Percentiles rank a stretch among this genome's conserved stretches.
Evolutionary conservation across 1,140 invertebrate genomes (phyloP).

Genomic region (Eupeodes corollae): DNA sequence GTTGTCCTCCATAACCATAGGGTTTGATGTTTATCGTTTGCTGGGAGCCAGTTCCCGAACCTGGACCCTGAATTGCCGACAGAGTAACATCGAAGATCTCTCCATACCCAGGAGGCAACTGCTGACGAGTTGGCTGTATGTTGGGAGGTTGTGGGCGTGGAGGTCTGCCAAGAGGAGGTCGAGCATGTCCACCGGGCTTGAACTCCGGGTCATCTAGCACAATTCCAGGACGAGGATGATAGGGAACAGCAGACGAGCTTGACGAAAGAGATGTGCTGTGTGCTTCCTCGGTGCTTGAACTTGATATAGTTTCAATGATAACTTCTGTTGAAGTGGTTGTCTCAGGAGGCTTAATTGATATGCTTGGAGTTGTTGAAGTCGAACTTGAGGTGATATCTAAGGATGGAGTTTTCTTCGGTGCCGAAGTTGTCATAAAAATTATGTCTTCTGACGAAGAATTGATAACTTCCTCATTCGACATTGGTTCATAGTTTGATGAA

Average conservation of each 20-base stretch:
- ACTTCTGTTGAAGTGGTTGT: slow-evolving; percentile 10
- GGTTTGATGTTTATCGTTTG: slow-evolving; percentile 37
- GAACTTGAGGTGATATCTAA: slow-evolving; percentile 21
- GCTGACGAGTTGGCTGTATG: slow-evolving; percentile 28
- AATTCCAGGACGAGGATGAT: slow-evolving; percentile 65
- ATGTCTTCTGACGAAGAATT: slow-evolving; percentile 29
- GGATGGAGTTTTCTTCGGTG: slow-evolving; percentile 32
- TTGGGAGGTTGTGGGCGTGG: slow-evolving; percentile 36
- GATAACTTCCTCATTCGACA: slow-evolving; percentile 25
- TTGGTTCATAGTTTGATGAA: slow-evolving; percentile 28
- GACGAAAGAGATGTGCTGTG: slow-evolving; percentile 14
- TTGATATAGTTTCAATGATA: slow-evolving; percentile 5
- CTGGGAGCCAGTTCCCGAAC: slow-evolving; percentile 38
- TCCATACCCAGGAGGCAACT: slow-evolving; percentile 44
- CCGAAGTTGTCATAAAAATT: slow-evolving; percentile 30
- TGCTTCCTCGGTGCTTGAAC: slow-evolving; percentile 17
- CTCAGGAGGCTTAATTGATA: slow-evolving; percentile 30
- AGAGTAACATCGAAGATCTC: slow-evolving; percentile 82
- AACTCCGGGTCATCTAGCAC: slow-evolving; percentile 71
- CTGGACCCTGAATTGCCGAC: slow-evolving; percentile 73
- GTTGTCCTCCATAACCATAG: slow-evolving; percentile 25
- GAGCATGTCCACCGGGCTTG: slow-evolving; percentile 48
- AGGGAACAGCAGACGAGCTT: slow-evolving; percentile 27
- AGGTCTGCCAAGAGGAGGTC: slow-evolving; percentile 12
- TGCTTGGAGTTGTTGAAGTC: slow-evolving; percentile 26